Percentiles rank a stretch among this genome's conserved stretches.
Conservation (phyloP, 2,797 vertebrate species). For the Natrix natrix region DNA sequence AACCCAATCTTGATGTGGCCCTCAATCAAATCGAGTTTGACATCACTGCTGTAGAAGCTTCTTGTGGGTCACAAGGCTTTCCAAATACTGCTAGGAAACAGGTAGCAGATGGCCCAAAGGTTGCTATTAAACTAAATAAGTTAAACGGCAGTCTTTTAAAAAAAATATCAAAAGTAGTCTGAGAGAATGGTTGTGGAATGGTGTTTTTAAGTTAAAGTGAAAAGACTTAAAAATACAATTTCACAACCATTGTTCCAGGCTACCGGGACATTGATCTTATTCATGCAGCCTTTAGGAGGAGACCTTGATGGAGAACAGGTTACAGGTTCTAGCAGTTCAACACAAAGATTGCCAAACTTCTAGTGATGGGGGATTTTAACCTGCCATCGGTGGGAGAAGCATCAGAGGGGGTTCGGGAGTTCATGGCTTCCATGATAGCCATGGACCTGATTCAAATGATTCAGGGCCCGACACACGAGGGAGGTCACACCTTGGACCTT, state of each 20-base stretch:
- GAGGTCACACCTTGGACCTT: too few relatives aligned
- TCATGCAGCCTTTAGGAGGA: not conserved
- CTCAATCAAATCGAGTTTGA: too few relatives aligned
- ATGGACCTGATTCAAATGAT: too few relatives aligned
- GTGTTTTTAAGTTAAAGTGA: not conserved
- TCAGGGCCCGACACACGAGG: too few relatives aligned
- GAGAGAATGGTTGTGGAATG: not conserved
- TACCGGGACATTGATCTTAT: not conserved
- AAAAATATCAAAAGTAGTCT: not conserved
- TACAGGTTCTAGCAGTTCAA: not conserved
- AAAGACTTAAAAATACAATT: not conserved
- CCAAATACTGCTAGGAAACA: not conserved
- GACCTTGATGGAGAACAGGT: not conserved
- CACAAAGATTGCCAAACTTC: not conserved
- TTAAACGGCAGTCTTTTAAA: not conserved
- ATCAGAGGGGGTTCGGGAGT: too few relatives aligned
- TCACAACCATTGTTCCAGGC: not conserved
- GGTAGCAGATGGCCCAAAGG: not conserved
- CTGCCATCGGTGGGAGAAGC: too few relatives aligned
- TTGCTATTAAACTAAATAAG: not conserved
- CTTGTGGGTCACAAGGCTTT: too few relatives aligned
- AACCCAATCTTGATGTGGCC: too few relatives aligned
- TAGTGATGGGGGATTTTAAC: too few relatives aligned
- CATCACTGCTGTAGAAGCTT: not conserved
- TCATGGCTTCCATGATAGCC: too few relatives aligned